Base-by-base conservation (phyloP, 2,888 invertebrate species). In the Hetaerina titia region DNA sequence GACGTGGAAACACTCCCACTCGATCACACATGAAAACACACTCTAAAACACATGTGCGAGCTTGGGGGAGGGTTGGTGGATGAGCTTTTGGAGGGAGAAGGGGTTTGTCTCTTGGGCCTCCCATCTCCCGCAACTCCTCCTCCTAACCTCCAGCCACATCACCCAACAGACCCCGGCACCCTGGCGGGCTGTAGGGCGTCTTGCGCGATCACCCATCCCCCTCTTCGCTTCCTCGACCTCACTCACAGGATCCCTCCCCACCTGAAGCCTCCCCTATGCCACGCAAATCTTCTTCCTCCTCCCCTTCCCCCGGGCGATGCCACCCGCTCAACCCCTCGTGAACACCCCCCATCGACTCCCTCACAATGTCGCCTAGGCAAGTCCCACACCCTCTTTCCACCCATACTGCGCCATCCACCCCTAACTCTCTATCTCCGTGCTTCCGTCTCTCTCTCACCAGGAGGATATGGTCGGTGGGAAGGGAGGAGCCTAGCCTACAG, bases 401-500 rank as follows among this genome's bases (percentile, higher is more conserved):
- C 69, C 5, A n/a, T n/a, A 2, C n/a, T 8, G 19, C 69, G n/a
- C n/a, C 69, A 69, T 69, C 69, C 0, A 69, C 11, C 31, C 81
- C 17, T 13, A 69, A 31, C 25, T 81, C 81, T 69, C 45, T 31
- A 31, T 31, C 81, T 31, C 31, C 17, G 13, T 60, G 13, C 60
- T 15, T 60, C 17, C 60, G 13, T 15, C 13, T 60, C 60, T 60
- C 60, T 81, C 81, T 15, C 81, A 81, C 9, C 31, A 22, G n/a
- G 31, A 7, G 81, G 31, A 81, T 25, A 81, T 81, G 15, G 81
- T 15, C 31, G 25, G 31, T 31, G 22, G 25, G 81, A 13, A 31
- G 31, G 81, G 81, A 81, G 81, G 81, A 81, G 31, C 81, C 31
- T 31, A 81, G 81, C 81, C 81, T 81, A 81, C 81, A 81, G 81